Base-by-base conservation (phyloP, 2,888 invertebrate genomes). In the Cosmorhoe ocellata region DNA sequence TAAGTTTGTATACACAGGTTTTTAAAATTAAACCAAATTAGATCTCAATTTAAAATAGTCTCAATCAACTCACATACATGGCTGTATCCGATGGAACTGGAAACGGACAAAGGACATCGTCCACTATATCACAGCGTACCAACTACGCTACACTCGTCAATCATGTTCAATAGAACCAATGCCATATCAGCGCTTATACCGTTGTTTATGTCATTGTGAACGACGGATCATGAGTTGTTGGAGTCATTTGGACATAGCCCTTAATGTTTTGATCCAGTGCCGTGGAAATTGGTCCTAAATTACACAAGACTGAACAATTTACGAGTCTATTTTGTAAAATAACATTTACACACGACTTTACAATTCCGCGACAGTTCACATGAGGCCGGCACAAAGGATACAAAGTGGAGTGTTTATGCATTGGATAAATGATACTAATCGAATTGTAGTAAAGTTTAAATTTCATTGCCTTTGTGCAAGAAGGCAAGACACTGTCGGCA, bases 221-320 rank as follows among this genome's bases (percentile, higher is more conserved):
- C 36, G 34, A 26, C 51, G 46, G 48, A 28, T 41, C 32, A 42
- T 41, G 45, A 46, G 42, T 38, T 18, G 51, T 40, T 36, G 44
- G 34, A 44, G 50, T 46, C 13, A 28, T 31, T 11, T 12, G 28
- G 40, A 41, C 37, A 31, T 24, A 14, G 18, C 6, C 40, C 41
- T 45, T 28, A 46, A 12, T 14, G 37, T 13, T 47, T 31, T 34
- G 26, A 13, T 37, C 50, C 50, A 51, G 45, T 46, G 59, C 56
- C 55, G 48, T 54, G 48, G 54, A 69, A 66, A 69, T 69, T 69
- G 76, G 73, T 76, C 71, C 63, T 76, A 74, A 76, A 77, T 79
- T 75, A 82, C 85, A 81, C 81, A 89, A 90, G 89, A 89, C 90
- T 89, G 90, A 90, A 81, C 81, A 84, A 83, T 84, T 88, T 85